Base-by-base conservation (phyloP, 1,140 invertebrate genomes). In the Ceratoteleas bidentatus region DNA sequence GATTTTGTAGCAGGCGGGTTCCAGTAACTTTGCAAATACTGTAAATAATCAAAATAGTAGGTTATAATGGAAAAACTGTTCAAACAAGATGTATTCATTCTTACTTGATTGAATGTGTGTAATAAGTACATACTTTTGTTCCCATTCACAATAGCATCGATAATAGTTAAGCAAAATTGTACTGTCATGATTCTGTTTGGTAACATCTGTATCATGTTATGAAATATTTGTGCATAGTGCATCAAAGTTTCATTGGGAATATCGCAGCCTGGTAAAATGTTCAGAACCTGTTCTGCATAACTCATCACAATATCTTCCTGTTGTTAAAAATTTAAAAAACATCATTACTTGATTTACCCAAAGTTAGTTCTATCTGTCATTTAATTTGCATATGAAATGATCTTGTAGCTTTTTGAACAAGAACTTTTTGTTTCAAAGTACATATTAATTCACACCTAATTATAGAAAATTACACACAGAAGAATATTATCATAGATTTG, bases 1-100 rank as follows among this genome's bases (percentile, higher is more conserved):
- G 57, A 91, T 87, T 80, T 88, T 90, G 5, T 36, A 57, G 69
- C 87, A 90, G 10, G 75, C 83, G 57, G 57, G 56, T 40, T 68
- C 15, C 66, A 85, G 47, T 10, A 88, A 56, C 60, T 75, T 54
- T 8, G 72, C 2, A 49, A 62, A 77, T 24, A 10, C 9, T 49
- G 24, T 10, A 34, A 36, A 60, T 60, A n/a, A n/a, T n/a, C n/a
- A n/a, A n/a, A n/a, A n/a, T n/a, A n/a, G n/a, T n/a, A n/a, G n/a
- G n/a, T 40, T 15, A 1, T 0, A 43, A 43, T 43, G n/a, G 40
- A 43, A 43, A 38, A 38, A 53, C 4, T 53, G 7, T 8, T 36
- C 0, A 16, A 24, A 36, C 49, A 8, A 45, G 60, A 13, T 69
- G 16, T 2, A 24, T 64, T 50, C 40, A 43, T 2, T 43, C n/a